Percentiles rank a stretch among this genome's conserved stretches.
These are phyloP conservation scores for Dysdera silvatica DNA, from an alignment of 1,140 invertebrate genomes.

Conservation along the genomic window DNA sequence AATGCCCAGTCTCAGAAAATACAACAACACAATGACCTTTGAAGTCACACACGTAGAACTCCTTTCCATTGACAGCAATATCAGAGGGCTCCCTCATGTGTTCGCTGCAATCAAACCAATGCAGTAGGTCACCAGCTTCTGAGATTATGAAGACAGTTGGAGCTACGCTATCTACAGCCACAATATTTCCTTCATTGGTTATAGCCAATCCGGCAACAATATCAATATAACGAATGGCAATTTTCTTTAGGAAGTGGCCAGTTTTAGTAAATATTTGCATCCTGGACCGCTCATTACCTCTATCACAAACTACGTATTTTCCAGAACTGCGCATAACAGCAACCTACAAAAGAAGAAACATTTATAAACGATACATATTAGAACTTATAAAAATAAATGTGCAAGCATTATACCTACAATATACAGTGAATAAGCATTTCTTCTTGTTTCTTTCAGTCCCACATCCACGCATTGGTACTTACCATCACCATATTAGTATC, in stretches of 20 bases:
- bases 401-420: too few species aligned
- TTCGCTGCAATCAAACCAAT: slow-evolving; percentile 94
- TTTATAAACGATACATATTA: too few species aligned
- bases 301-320: slow-evolving; percentile 91
- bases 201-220: slow-evolving; percentile 94
- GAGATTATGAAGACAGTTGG: slow-evolving; percentile 91
- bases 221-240: slow-evolving; percentile 85
- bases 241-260: slow-evolving; percentile 71
- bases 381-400: too few species aligned
- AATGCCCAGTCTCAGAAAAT: slow-evolving; percentile 83
- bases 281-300: slow-evolving; percentile 86
- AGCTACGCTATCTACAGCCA: slow-evolving; percentile 93
- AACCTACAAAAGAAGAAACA: slow-evolving; percentile 46
- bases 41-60: slow-evolving; percentile 96
- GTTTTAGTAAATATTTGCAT: slow-evolving; percentile 79
- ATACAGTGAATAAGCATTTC: too few species aligned
- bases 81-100: slow-evolving; percentile 95
- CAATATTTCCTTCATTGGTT: slow-evolving; percentile 79
- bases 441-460: too few species aligned
- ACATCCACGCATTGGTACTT: too few species aligned
- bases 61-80: slow-evolving; percentile 85
- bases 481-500: too few species aligned
- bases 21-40: slow-evolving; percentile 96
- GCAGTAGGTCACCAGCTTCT: slow-evolving; percentile 77
- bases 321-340: slow-evolving; percentile 78